These are phyloP conservation scores for Ochotona princeps DNA, from an alignment of 2,113 vertebrate species.

Conservation along the genomic window DNA sequence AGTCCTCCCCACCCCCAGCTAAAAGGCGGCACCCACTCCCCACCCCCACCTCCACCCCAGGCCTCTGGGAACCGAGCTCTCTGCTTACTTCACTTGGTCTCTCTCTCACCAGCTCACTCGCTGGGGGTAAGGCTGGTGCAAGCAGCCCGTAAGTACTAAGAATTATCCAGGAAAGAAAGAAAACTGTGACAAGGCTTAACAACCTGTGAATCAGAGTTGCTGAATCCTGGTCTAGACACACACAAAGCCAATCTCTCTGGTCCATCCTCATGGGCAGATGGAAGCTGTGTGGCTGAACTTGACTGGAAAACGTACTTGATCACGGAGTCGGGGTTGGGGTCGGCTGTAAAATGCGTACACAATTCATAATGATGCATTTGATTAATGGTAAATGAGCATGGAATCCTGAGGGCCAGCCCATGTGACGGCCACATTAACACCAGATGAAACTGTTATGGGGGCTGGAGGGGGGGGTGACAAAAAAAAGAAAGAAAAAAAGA, in stretches of 20 bases:
- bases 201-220: neutral
- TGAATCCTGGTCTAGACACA: slow-evolving; percentile 32
- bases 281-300: neutral
- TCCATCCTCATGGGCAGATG: slow-evolving; percentile 60
- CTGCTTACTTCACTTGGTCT: neutral
- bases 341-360: slow-evolving; percentile 68
- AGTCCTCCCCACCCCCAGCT: neutral
- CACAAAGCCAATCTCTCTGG: neutral
- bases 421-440: slow-evolving; percentile 85
- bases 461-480: slow-evolving; percentile 66
- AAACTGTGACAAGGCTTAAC: slow-evolving; percentile 27
- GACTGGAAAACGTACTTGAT: slow-evolving; percentile 54
- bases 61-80: neutral
- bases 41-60: neutral
- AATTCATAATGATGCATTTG: slow-evolving; percentile 81
- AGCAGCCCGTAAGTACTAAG: neutral
- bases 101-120: neutral
- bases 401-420: slow-evolving; percentile 77
- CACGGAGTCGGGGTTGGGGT: neutral
- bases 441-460: slow-evolving; percentile 83
- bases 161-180: neutral
- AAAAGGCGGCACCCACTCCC: neutral
- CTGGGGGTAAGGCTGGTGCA: neutral
- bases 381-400: slow-evolving; percentile 80
- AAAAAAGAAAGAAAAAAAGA: neutral